Evolutionary conservation across 2,797 vertebrate species (phyloP), one percentile per base, ranked within the genome.

Genomic region (Chelon labrosus): DNA sequence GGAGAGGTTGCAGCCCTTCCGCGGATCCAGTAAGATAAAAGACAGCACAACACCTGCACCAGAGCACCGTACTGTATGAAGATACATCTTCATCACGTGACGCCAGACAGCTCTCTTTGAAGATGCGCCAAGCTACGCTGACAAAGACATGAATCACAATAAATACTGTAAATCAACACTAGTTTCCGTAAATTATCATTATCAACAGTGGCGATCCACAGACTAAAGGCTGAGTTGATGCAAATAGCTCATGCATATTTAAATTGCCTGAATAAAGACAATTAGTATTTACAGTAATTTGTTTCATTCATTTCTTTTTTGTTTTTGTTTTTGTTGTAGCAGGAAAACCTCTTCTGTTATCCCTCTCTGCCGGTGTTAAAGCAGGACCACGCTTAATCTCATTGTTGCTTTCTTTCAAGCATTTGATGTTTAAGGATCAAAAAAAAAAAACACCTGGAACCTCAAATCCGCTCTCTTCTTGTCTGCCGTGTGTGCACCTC

Each of bases 251-350:
- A 58, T 82, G 69, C 77, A 86, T 84, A 77, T 84, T 84, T 66
- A 69, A 79, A 73, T 20, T 4, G 5, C 42, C 11, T 73, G 70
- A 83, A 89, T 79, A 70, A 88, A 85, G 75, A 83, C 75, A 86
- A 70, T 66, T 37, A 67, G 51, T 79, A n/a, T 77, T 78, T 63
- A 68, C 31, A 66, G 51, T 25, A 12, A 51, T 41, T 20, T 63
- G 58, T 44, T 70, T 67, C 62, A 14, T 31, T 31, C 31, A 31
- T 31, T 7, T 31, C 4, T 31, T 31, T 31, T 49, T n/a, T n/a
- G n/a, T n/a, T n/a, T n/a, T n/a, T n/a, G n/a, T 41, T 10, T 60
- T 65, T 50, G 47, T 39, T 56, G 19, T 39, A 54, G 11, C 4
- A 38, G 47, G 41, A 51, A 35, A 62, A 68, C 51, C 12, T 0